phyloP scores from a whole-genome alignment of 2,888 invertebrate genomes.

The Petrolisthes manimaculis region DNA sequence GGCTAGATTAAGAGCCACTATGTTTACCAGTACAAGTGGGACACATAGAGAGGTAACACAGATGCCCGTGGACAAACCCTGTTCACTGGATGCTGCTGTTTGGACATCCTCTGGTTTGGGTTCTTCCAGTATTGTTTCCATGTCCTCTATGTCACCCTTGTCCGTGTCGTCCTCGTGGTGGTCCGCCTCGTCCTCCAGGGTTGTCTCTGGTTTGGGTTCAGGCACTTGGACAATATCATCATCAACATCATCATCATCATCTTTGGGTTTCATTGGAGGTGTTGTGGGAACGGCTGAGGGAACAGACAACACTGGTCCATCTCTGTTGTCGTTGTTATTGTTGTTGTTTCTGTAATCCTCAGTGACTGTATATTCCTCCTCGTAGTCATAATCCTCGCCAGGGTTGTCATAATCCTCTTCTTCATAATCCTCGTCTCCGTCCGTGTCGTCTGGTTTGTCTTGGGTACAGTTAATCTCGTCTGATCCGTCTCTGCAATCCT shows the following conservation, averaged over 20 bases:
- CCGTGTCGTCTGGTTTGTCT: neutral
- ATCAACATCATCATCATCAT: neutral
- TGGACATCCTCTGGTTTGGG: constrained; percentile 17
- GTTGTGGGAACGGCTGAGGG: neutral
- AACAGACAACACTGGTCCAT: neutral
- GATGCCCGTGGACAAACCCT: neutral
- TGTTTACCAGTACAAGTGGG: neutral
- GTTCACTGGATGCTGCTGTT: constrained; percentile 43
- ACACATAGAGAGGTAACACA: neutral
- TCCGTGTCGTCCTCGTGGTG: constrained; percentile 18
- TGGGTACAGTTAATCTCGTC: constrained; percentile 56
- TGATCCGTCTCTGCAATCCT: constrained; percentile 75
- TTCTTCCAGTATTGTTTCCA: constrained; percentile 28
- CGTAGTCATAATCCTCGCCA: neutral
- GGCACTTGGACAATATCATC: neutral
- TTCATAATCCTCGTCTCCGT: constrained; percentile 32
- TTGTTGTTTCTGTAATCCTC: neutral
- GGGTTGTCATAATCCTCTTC: neutral
- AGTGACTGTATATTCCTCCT: neutral
- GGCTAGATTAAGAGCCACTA: constrained; percentile 7
- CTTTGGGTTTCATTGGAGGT: neutral
- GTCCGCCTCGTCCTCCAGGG: neutral
- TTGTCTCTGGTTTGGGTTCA: neutral
- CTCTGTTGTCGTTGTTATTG: too few species aligned
- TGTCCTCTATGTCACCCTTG: constrained; percentile 8